Evolutionary conservation across 92 coral and sea anemone species (phyloP).

Genomic region (Virgularia gustaviana): DNA sequence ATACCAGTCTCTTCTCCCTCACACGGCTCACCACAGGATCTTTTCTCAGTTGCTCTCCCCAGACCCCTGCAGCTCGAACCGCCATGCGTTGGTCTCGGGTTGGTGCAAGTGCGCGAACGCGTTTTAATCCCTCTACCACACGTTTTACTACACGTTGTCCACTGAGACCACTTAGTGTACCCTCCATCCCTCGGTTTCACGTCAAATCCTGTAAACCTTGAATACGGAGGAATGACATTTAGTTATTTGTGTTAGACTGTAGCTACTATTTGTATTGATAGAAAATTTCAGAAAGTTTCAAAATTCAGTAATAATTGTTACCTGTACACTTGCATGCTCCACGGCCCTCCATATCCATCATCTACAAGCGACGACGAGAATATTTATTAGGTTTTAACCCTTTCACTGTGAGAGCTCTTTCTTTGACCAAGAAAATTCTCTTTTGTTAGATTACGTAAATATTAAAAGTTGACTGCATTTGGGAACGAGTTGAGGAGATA

Average conservation of each 20-base stretch:
- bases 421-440: neutral
- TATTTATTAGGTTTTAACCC: neutral
- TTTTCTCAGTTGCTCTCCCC: conserved; percentile 74
- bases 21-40: conserved; percentile 59
- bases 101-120: conserved; percentile 81
- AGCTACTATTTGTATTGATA: too few relatives aligned
- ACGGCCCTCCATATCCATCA: conserved; percentile 95
- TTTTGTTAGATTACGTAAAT: neutral
- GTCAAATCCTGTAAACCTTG: conserved; percentile 44
- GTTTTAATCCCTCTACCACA: conserved; percentile 75
- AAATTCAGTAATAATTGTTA: conserved; percentile 35
- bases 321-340: conserved; percentile 97
- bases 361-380: conserved; percentile 42
- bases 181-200: conserved; percentile 51
- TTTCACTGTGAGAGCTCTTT: too few relatives aligned
- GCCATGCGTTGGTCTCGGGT: conserved; percentile 74
- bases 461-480: too few relatives aligned
- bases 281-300: too few relatives aligned
- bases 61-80: conserved; percentile 69
- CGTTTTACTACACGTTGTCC: conserved; percentile 78
- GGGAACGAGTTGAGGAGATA: too few relatives aligned
- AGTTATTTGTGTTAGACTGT: neutral
- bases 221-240: neutral
- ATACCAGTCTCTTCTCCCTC: conserved; percentile 53
- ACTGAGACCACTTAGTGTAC: conserved; percentile 74